Conservation (phyloP, 1,140 invertebrate genomes). For the Drosophila guanche region DNA sequence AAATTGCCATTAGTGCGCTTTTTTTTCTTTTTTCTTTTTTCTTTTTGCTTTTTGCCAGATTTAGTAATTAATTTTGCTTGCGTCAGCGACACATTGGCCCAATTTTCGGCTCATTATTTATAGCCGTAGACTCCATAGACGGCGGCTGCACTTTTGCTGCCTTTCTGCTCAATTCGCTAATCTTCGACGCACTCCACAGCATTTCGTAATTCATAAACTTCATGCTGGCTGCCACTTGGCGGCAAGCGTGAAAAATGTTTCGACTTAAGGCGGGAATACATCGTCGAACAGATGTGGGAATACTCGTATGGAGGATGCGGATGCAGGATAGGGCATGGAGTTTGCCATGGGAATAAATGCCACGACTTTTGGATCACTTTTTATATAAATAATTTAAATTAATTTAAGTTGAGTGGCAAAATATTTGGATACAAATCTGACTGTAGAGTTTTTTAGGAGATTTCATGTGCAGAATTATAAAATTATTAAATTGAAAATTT, state of each 20-base stretch:
- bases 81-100: slow-evolving; percentile 48
- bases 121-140: slow-evolving; percentile 25
- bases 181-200: slow-evolving; percentile 15
- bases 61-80: slow-evolving; percentile 17
- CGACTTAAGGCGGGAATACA: slow-evolving; percentile 1
- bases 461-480: too few relatives aligned
- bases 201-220: slow-evolving; percentile 43
- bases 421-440: too few relatives aligned
- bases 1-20: slow-evolving; percentile 22
- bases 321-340: background rate
- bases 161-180: slow-evolving; percentile 24
- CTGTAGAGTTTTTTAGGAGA: too few relatives aligned
- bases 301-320: background rate
- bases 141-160: slow-evolving; percentile 5
- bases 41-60: background rate
- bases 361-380: too few relatives aligned
- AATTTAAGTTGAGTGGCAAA: too few relatives aligned
- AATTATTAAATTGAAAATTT: too few relatives aligned
- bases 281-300: background rate
- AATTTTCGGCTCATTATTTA: slow-evolving; percentile 42
- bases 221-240: slow-evolving; percentile 30
- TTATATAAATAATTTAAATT: too few relatives aligned
- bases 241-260: background rate
- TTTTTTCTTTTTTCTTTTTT: too few relatives aligned
- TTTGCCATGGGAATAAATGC: background rate